Base-by-base conservation (phyloP, 2,888 invertebrate genomes). In the Chymomyza fuscimana region DNA sequence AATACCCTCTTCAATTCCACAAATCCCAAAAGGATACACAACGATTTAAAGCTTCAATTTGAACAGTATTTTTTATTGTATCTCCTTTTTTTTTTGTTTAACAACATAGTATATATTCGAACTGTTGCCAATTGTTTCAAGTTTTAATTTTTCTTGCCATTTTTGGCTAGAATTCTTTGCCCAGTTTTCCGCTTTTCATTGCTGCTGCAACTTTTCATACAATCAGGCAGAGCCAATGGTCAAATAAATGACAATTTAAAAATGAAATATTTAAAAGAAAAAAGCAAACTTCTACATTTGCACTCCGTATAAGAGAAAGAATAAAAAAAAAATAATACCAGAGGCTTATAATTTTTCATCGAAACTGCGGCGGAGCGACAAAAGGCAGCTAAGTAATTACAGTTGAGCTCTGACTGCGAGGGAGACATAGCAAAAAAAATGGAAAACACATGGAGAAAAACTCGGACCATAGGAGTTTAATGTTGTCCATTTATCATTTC, bases 201-300 rank as follows among this genome's bases (percentile, higher is more conserved):
- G 32, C 16, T 22, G 7, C 32, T 54, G 62, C 58, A 58, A 46
- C 58, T 32, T 51, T 58, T 19, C 65, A 54, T 10, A 46, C 59
- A 22, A 46, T 60, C 66, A 68, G 59, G 66, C 61, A 73, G 71
- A 79, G 77, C 77, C 74, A 80, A 80, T 81, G 73, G 16, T 54
- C 82, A 81, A 74, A 81, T 80, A 82, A 87, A 83, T 85, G 87
- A 87, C 83, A 82, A 86, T 83, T 83, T 87, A 87, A 82, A 86
- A 87, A 87, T 86, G 87, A 87, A 83, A 86, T 87, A 87, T 46
- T 83, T 87, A 87, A 86, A 87, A 80, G 87, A 82, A 82, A 83
- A 46, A 87, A 82, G 80, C 79, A 74, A 86, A 82, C 83, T 80
- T 80, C 75, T 79, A 60, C 61, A 56, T 63, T 58, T 64, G 52